phyloP scores from a whole-genome alignment of 2,797 vertebrate species.

The Acanthurus leucopareius region DNA sequence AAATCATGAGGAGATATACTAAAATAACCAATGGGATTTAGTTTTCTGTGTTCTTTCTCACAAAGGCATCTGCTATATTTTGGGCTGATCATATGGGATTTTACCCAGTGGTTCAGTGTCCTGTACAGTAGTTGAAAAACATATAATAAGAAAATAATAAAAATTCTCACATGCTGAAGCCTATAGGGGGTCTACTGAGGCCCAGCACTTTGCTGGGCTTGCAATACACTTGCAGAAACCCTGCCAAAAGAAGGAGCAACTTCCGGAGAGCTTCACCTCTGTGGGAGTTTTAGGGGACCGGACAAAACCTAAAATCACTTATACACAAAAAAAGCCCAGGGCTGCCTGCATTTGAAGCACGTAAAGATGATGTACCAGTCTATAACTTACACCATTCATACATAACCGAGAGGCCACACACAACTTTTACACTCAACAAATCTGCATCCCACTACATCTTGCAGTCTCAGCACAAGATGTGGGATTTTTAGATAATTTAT shows the following conservation, averaged over 20 bases:
- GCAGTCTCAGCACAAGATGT: slow-evolving; percentile 9
- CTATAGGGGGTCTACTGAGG: too few species aligned
- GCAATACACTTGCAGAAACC: not conserved
- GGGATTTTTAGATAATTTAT: not conserved
- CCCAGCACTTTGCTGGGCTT: not conserved
- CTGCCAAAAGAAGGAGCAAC: not conserved
- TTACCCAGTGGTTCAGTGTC: too few species aligned
- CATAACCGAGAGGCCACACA: slow-evolving; percentile 9
- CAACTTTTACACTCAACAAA: not conserved
- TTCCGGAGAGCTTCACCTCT: slow-evolving; percentile 12
- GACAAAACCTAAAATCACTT: slow-evolving; percentile 14
- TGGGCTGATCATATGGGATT: too few species aligned
- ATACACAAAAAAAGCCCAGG: slow-evolving; percentile 14
- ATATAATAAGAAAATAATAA: not conserved
- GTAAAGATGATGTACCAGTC: slow-evolving; percentile 3
- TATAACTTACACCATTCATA: slow-evolving; percentile 15
- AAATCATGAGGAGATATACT: too few species aligned
- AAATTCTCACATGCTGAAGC: not conserved
- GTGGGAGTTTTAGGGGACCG: slow-evolving; percentile 30
- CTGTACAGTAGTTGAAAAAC: not conserved
- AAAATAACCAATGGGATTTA: too few species aligned
- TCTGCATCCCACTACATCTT: slow-evolving; percentile 15
- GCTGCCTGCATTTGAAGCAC: slow-evolving; percentile 12
- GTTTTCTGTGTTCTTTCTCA: too few species aligned
- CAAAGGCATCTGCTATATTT: too few species aligned